Evolutionary conservation across 2,888 invertebrate genomes (phyloP).

Genomic region (Sinelater perroti): DNA sequence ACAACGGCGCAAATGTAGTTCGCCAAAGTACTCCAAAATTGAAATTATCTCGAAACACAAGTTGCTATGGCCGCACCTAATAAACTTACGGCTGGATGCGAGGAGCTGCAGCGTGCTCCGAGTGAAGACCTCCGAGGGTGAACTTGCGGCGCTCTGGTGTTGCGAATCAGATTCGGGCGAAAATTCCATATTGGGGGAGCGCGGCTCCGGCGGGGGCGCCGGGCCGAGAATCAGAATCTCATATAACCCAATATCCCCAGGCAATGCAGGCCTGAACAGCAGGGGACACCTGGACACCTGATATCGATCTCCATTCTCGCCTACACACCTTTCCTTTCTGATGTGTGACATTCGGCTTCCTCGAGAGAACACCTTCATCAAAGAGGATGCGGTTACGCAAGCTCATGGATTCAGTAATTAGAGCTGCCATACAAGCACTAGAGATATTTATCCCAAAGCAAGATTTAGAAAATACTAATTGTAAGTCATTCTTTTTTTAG

Average conservation of each 20-base stretch:
- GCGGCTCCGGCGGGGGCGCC: conserved; percentile 16
- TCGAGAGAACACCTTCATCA: no score
- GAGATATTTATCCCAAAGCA: no score
- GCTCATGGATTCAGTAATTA: no score
- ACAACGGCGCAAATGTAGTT: conserved; percentile 26
- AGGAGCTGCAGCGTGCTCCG: neutral
- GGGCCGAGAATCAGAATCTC: conserved; percentile 18
- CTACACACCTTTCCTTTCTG: conserved; percentile 3
- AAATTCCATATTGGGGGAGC: conserved; percentile 16
- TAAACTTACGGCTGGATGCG: conserved; percentile 8
- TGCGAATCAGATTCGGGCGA: conserved; percentile 17
- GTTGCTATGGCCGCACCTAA: neutral
- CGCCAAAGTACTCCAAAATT: conserved; percentile 17
- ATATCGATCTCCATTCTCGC: conserved; percentile 17
- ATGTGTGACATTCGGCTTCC: no score
- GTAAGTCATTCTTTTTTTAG: no score
- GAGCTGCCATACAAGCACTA: no score
- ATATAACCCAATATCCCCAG: conserved; percentile 19
- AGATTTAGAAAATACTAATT: conserved; percentile 2
- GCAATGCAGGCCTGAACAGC: conserved; percentile 17
- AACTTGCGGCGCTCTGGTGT: no score
- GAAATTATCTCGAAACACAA: conserved; percentile 17
- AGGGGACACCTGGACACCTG: conserved; percentile 18
- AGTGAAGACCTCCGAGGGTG: no score
- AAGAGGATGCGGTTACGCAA: no score